Conservation (phyloP, 1,140 invertebrate genomes). For the Euura saliciscinereae region DNA sequence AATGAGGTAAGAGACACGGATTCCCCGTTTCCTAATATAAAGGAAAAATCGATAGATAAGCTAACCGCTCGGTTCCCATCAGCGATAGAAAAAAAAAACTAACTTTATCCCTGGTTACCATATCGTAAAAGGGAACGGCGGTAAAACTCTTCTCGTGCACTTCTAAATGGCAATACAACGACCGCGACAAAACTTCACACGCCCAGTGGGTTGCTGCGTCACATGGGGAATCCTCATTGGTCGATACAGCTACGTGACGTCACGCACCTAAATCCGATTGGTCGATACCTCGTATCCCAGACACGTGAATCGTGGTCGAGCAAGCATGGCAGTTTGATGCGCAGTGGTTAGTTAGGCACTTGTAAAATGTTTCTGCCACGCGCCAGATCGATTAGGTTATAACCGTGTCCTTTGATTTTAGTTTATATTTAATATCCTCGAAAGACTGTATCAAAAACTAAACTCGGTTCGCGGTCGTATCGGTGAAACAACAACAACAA, state of each 20-base stretch:
- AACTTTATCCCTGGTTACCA: no score
- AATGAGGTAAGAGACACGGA: no score
- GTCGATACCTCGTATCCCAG: conserved; percentile 45
- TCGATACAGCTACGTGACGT: conserved; percentile 60
- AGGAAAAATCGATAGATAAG: no score
- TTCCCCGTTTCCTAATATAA: no score
- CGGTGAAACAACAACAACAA: no score
- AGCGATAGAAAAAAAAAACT: no score
- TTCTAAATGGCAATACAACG: conserved; percentile 26
- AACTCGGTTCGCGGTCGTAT: no score
- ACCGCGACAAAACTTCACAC: conserved; percentile 28
- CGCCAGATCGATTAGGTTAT: conserved; percentile 59
- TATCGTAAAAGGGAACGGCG: background rate
- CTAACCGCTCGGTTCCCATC: no score
- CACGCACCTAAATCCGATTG: conserved; percentile 45
- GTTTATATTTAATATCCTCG: no score
- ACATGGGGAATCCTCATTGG: conserved; percentile 58
- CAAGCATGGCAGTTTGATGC: conserved; percentile 60
- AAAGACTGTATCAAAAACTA: no score
- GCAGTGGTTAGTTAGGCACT: conserved; percentile 53
- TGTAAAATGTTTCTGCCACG: conserved; percentile 58
- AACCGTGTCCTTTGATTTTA: conserved; percentile 29
- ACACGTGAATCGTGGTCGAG: conserved; percentile 60
- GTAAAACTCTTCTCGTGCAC: conserved; percentile 1
- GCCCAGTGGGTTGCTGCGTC: conserved; percentile 54